Percentiles rank a stretch among this genome's conserved stretches.
These are phyloP conservation scores for Pantala flavescens DNA, from an alignment of 1,140 invertebrate species.

Conservation along the genomic window DNA sequence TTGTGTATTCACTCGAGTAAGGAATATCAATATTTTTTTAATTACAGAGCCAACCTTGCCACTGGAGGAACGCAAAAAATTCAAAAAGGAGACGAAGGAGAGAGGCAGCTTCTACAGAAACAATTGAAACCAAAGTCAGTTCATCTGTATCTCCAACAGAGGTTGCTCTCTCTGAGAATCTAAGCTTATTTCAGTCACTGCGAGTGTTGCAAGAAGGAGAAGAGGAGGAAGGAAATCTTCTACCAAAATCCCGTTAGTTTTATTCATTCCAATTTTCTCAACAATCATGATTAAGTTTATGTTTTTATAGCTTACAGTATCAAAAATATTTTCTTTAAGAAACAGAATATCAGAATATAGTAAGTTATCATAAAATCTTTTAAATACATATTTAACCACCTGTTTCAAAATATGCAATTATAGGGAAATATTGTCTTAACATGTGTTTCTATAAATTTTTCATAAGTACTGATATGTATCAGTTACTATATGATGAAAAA, in stretches of 20 bases:
- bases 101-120: slow-evolving; percentile 24
- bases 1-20: no score
- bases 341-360: no score
- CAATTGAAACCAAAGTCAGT: slow-evolving; percentile 29
- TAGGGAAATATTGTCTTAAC: no score
- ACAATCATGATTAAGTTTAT: slow-evolving; percentile 16
- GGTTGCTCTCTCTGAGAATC: slow-evolving; percentile 65
- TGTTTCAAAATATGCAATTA: no score
- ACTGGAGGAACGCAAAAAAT: slow-evolving; percentile 80
- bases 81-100: slow-evolving; percentile 52
- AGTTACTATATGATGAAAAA: no score
- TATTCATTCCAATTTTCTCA: slow-evolving; percentile 12
- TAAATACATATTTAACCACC: no score
- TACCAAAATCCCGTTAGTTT: slow-evolving; percentile 9
- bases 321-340: slow-evolving; percentile 19
- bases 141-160: slow-evolving; percentile 26
- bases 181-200: slow-evolving; percentile 78
- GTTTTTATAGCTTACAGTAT: slow-evolving; percentile 17
- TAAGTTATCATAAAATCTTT: no score
- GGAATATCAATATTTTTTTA: no score
- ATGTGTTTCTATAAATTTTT: no score
- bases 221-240: slow-evolving; percentile 40
- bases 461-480: no score
- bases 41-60: slow-evolving; percentile 76
- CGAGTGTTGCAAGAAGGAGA: slow-evolving; percentile 79